Conservation (phyloP, 2,797 vertebrate species). For the Gambelia wislizenii region DNA sequence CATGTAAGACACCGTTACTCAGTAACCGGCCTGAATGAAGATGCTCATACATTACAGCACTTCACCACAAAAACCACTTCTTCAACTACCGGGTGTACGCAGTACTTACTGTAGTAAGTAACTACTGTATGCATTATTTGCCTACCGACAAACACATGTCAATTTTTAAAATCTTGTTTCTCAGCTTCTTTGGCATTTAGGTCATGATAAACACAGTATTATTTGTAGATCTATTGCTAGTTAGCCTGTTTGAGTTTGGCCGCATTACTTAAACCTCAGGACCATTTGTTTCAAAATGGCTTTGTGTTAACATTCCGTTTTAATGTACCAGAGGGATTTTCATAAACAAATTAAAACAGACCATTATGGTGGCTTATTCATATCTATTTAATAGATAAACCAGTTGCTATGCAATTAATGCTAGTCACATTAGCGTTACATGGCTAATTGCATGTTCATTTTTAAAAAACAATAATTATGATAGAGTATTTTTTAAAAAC, state of each 20-base stretch:
- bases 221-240: background rate
- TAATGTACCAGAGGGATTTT: slow-evolving; percentile 20
- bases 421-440: slow-evolving; percentile 49
- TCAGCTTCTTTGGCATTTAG: background rate
- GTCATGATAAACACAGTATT: background rate
- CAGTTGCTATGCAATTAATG: slow-evolving; percentile 42
- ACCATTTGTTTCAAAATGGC: slow-evolving; percentile 11
- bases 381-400: slow-evolving; percentile 48
- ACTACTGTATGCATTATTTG: no score
- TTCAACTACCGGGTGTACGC: background rate
- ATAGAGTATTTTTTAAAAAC: slow-evolving; percentile 29
- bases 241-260: background rate
- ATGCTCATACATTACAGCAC: background rate
- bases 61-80: background rate
- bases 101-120: no score
- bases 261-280: background rate
- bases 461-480: slow-evolving; percentile 42
- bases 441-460: slow-evolving; percentile 54
- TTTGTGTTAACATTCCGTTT: slow-evolving; percentile 25
- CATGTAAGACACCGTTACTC: no score
- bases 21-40: no score
- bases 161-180: background rate
- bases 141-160: background rate
- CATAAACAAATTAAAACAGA: slow-evolving; percentile 42
- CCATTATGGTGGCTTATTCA: slow-evolving; percentile 28